Percentiles rank a stretch among this genome's conserved stretches.
These are phyloP conservation scores for Drosophila gaucha DNA, from an alignment of 2,888 invertebrate species.

Conservation along the genomic window DNA sequence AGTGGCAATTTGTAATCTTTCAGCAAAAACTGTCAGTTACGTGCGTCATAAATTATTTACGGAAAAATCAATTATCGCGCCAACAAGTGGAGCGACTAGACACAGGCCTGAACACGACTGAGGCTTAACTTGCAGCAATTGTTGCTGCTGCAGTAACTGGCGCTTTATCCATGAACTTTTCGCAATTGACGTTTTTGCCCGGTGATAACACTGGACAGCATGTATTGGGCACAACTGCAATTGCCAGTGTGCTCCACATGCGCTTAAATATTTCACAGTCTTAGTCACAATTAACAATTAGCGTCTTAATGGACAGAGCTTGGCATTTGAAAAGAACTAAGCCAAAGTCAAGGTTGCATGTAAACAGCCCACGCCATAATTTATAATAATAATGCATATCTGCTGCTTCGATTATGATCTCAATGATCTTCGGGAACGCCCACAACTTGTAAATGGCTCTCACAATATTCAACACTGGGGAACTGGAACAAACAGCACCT, in stretches of 20 bases:
- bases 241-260: slow-evolving; percentile 48
- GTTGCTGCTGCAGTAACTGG: slow-evolving; percentile 36
- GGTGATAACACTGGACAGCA: slow-evolving; percentile 65
- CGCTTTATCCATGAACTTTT: slow-evolving; percentile 72
- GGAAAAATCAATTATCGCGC: slow-evolving; percentile 77
- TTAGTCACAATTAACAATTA: slow-evolving; percentile 11
- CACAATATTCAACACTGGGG: slow-evolving; percentile 20
- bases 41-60: slow-evolving; percentile 80
- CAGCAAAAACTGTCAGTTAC: slow-evolving; percentile 66
- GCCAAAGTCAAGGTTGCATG: slow-evolving; percentile 69
- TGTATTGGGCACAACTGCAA: slow-evolving; percentile 26
- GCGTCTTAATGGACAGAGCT: slow-evolving; percentile 2
- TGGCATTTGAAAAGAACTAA: slow-evolving; percentile 29
- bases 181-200: slow-evolving; percentile 49
- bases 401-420: slow-evolving; percentile 3
- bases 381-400: background rate
- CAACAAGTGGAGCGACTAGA: slow-evolving; percentile 46
- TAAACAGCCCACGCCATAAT: slow-evolving; percentile 15
- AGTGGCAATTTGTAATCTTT: slow-evolving; percentile 70
- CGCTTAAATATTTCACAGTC: slow-evolving; percentile 16
- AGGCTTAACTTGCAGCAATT: slow-evolving; percentile 16
- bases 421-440: slow-evolving; percentile 20
- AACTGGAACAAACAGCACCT: slow-evolving; percentile 50
- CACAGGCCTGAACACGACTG: slow-evolving; percentile 9
- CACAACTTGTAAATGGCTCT: slow-evolving; percentile 33